phyloP scores from a whole-genome alignment of 2,888 invertebrate genomes.

The Noctua pronuba region DNA sequence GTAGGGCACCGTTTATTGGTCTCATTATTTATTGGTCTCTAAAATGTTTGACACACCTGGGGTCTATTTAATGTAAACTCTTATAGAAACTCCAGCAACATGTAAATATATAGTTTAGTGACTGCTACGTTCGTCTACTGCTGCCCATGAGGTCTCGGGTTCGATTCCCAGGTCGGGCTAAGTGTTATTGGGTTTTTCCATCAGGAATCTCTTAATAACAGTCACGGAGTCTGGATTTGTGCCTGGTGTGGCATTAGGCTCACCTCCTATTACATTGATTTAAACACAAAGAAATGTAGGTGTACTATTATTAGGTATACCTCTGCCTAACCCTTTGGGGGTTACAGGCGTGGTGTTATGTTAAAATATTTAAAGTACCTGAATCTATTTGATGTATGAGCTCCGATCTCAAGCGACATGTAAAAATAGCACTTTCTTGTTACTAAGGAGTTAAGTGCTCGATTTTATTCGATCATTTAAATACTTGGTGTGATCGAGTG shows the following conservation, averaged over 20 bases:
- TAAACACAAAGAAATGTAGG: neutral
- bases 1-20: no score
- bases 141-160: neutral
- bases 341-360: neutral
- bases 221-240: neutral
- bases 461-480: conserved; percentile 28
- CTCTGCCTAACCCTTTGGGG: neutral
- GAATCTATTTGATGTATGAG: neutral
- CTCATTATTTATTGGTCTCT: conserved; percentile 81
- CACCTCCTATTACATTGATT: neutral
- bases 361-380: neutral
- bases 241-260: neutral
- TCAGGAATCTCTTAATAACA: neutral
- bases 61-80: conserved; percentile 73
- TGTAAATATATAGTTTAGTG: conserved; percentile 45
- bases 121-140: neutral
- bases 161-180: neutral
- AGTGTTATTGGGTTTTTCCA: neutral
- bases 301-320: neutral
- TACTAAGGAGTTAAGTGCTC: neutral
- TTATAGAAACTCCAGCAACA: conserved; percentile 53
- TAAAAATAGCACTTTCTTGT: neutral
- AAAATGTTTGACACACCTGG: conserved; percentile 83
- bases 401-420: neutral
- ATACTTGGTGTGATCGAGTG: conserved; percentile 23